Evolutionary conservation across 2,113 vertebrate genomes (phyloP).

Genomic region (Thalassarche chlororhynchos): DNA sequence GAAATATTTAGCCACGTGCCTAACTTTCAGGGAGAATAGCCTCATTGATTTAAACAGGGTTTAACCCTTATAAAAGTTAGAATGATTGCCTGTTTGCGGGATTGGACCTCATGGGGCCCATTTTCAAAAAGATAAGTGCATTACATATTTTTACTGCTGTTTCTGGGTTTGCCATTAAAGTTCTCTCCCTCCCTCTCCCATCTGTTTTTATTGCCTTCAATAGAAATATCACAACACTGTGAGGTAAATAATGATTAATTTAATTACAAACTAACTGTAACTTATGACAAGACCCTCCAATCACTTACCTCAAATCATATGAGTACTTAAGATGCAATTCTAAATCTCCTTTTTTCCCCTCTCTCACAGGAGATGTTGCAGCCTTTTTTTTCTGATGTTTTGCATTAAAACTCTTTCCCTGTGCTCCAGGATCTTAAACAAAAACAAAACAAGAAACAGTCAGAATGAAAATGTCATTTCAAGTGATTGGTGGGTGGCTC

Average conservation of each 20-base stretch:
- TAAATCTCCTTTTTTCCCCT: conserved; percentile 1
- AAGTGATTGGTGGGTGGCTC: conserved; percentile 50
- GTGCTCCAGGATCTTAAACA: conserved; percentile 67
- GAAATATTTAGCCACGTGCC: neutral
- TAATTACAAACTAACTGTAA: conserved; percentile 26
- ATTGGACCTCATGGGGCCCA: neutral
- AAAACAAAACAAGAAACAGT: conserved; percentile 70
- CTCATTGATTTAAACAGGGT: neutral
- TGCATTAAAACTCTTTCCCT: conserved; percentile 53
- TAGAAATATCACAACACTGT: neutral
- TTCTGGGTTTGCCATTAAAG: neutral
- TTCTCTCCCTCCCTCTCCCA: neutral
- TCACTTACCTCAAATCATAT: conserved; percentile 71
- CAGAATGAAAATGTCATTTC: conserved; percentile 75
- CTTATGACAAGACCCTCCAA: neutral
- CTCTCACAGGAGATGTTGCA: conserved; percentile 34
- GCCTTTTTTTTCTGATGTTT: conserved; percentile 42
- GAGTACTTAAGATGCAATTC: conserved; percentile 46
- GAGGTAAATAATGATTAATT: neutral
- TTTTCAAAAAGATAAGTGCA: neutral
- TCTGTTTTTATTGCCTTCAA: neutral
- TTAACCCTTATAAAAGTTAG: neutral
- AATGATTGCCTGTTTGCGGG: neutral
- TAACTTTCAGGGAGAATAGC: neutral
- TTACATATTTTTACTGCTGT: neutral